Percentiles rank a stretch among this genome's conserved stretches.
phyloP scores from a whole-genome alignment of 2,797 vertebrate genomes.

The Lophius americanus region DNA sequence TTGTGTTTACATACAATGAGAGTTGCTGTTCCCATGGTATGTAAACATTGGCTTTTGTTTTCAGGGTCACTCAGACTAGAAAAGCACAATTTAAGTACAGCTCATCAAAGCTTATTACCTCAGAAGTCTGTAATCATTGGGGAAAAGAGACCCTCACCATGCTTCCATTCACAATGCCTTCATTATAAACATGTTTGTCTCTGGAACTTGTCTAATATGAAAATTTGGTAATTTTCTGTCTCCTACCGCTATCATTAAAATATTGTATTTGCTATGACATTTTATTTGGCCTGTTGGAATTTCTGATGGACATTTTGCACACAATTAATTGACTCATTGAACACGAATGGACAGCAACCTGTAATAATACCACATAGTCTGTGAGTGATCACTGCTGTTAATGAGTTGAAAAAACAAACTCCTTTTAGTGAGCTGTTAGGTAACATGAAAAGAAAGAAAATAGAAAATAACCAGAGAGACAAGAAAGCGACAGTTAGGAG shows the following conservation, averaged over 20 bases:
- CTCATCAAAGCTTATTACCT: too few relatives aligned
- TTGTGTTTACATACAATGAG: too few relatives aligned
- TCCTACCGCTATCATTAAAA: not conserved
- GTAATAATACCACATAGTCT: not conserved
- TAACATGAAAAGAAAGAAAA: constrained; percentile 16
- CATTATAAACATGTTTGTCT: too few relatives aligned
- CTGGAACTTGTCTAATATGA: too few relatives aligned
- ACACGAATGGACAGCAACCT: constrained; percentile 8
- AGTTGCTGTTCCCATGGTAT: too few relatives aligned
- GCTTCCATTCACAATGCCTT: too few relatives aligned
- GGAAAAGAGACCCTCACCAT: too few relatives aligned
- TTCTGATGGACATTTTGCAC: not conserved
- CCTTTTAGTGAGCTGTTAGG: constrained; percentile 22
- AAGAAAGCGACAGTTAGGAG: constrained; percentile 56
- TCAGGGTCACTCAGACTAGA: too few relatives aligned
- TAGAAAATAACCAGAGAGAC: constrained; percentile 20
- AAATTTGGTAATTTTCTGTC: not conserved
- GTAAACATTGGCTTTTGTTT: too few relatives aligned
- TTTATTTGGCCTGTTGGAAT: not conserved
- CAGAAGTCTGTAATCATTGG: too few relatives aligned
- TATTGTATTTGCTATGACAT: not conserved
- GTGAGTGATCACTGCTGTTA: not conserved
- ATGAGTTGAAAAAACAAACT: constrained; percentile 23
- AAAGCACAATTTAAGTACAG: not conserved
- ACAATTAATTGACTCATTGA: not conserved